phyloP scores from a whole-genome alignment of 2,113 vertebrate genomes.

The Elgaria multicarinata region DNA sequence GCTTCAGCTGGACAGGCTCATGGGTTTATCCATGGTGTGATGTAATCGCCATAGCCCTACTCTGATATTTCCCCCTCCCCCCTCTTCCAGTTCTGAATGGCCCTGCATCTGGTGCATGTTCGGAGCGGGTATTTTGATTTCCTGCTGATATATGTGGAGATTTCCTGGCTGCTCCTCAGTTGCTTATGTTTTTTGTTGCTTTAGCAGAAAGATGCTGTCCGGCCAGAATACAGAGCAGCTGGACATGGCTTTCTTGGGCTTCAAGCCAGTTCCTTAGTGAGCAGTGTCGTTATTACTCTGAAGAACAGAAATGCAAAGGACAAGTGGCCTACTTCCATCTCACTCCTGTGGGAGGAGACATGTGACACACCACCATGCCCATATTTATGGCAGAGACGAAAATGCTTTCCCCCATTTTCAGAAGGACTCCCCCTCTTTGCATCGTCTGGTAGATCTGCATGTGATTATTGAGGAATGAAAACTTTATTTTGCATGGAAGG shows the following conservation, averaged over 20 bases:
- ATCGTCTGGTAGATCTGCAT: neutral
- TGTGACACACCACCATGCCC: neutral
- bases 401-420: neutral
- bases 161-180: conserved; percentile 60
- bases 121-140: conserved; percentile 64
- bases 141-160: conserved; percentile 66
- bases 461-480: neutral
- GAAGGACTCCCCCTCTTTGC: neutral
- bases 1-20: conserved; percentile 74
- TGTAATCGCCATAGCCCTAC: conserved; percentile 70
- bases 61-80: conserved; percentile 54
- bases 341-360: accelerated
- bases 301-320: accelerated
- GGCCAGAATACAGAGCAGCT: neutral
- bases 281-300: conserved; percentile 18
- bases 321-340: neutral
- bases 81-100: conserved; percentile 48
- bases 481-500: neutral
- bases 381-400: neutral
- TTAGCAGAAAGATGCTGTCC: conserved; percentile 53
- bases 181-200: conserved; percentile 50
- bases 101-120: conserved; percentile 56
- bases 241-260: neutral
- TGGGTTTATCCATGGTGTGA: conserved; percentile 72
- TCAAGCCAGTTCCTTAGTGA: neutral